Conservation (phyloP, 2,797 vertebrate species). For the Bovichtus variegatus region DNA sequence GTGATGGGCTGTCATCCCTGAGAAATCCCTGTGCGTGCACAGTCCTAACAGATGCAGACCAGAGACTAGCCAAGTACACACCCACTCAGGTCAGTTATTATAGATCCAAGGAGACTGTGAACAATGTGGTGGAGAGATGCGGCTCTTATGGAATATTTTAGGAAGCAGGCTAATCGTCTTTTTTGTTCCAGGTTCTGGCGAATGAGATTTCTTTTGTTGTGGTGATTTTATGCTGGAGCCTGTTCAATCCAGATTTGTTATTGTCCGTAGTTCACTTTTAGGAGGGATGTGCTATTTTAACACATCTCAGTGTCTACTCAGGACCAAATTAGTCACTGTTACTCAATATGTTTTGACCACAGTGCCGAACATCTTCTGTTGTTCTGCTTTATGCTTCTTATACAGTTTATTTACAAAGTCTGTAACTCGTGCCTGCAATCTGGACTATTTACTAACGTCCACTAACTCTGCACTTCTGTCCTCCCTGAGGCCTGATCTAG, state of each 20-base stretch:
- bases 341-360: conserved; percentile 37
- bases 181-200: conserved; percentile 54
- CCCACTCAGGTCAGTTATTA: conserved; percentile 64
- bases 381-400: conserved; percentile 1
- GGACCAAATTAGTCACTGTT: conserved; percentile 31
- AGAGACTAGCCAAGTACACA: conserved; percentile 58
- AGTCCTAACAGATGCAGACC: conserved; percentile 64
- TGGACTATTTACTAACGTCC: conserved; percentile 30
- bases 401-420: conserved; percentile 5
- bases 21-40: conserved; percentile 65
- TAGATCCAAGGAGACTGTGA: conserved; percentile 67
- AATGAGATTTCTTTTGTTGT: conserved; percentile 55
- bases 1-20: conserved; percentile 67
- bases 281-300: conserved; percentile 50
- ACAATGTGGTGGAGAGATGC: conserved; percentile 76
- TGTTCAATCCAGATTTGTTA: conserved; percentile 58
- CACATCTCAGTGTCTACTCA: conserved; percentile 37
- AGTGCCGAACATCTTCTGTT: conserved; percentile 10
- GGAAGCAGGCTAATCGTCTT: conserved; percentile 59
- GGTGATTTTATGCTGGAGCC: conserved; percentile 25
- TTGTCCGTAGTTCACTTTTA: conserved; percentile 40
- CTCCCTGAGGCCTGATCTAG: conserved; percentile 49
- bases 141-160: conserved; percentile 77
- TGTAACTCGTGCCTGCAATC: conserved; percentile 17
- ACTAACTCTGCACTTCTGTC: conserved; percentile 28